phyloP scores from a whole-genome alignment of 2,888 invertebrate species.

The Hanleya hanleyi region DNA sequence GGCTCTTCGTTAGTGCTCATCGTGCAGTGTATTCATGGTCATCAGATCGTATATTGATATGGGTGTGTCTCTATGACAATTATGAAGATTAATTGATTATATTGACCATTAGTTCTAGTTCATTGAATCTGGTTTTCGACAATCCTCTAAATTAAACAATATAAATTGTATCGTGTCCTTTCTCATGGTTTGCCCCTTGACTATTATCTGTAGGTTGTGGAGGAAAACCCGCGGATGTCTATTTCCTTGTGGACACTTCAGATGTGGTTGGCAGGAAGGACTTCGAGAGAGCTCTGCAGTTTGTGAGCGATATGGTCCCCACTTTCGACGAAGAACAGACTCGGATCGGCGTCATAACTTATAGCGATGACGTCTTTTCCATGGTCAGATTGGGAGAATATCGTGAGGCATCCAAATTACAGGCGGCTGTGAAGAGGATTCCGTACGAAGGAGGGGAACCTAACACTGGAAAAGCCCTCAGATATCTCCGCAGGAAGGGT shows the following conservation, averaged over 20 bases:
- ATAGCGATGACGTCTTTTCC: constrained; percentile 39
- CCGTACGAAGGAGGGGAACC: constrained; percentile 43
- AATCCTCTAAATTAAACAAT: too few species aligned
- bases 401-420: constrained; percentile 31
- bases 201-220: constrained; percentile 17
- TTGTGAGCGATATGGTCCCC: constrained; percentile 45
- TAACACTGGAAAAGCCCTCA: constrained; percentile 48
- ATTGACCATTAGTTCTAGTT: too few species aligned
- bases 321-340: constrained; percentile 39
- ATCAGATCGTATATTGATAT: too few species aligned
- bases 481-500: constrained; percentile 41
- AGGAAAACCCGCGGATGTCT: constrained; percentile 33
- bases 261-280: constrained; percentile 16
- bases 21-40: too few species aligned
- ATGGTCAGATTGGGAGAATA: constrained; percentile 41
- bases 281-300: constrained; percentile 45
- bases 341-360: constrained; percentile 51
- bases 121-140: too few species aligned
- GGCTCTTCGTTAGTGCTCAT: too few species aligned
- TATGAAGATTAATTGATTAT: too few species aligned
- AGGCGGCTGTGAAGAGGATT: constrained; percentile 11
- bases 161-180: background rate
- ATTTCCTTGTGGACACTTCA: background rate
- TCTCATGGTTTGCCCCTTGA: background rate
- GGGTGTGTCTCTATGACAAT: too few species aligned